Evolutionary conservation across 1,140 invertebrate genomes (phyloP).

Genomic region (Saccostrea glomerata): DNA sequence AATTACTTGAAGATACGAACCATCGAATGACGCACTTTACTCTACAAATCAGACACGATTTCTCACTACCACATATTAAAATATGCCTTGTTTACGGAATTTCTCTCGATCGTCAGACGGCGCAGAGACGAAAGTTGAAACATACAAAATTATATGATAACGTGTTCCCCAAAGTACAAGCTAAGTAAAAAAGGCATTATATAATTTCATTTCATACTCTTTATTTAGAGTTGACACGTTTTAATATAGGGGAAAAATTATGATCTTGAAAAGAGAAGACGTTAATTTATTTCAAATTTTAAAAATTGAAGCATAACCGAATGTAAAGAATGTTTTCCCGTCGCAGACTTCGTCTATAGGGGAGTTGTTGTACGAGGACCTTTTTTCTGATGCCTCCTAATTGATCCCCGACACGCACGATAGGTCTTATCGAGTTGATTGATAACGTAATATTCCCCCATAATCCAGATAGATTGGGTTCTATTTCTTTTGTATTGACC

Average conservation of each 20-base stretch:
- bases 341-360: neutral
- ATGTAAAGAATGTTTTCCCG: neutral
- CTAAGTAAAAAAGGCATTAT: neutral
- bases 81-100: constrained; percentile 22
- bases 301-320: neutral
- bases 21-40: constrained; percentile 3
- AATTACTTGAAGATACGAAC: constrained; percentile 29
- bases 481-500: constrained; percentile 34
- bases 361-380: constrained; percentile 9
- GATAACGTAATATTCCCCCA: constrained; percentile 34
- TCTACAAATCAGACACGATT: constrained; percentile 33
- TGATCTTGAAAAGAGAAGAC: neutral
- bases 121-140: constrained; percentile 12
- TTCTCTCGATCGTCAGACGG: constrained; percentile 12
- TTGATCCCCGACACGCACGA: constrained; percentile 36
- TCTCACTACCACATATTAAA: constrained; percentile 11
- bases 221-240: neutral
- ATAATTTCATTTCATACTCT: neutral
- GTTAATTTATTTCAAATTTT: neutral
- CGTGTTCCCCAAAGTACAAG: neutral
- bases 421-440: constrained; percentile 27
- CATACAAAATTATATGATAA: constrained; percentile 11
- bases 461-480: constrained; percentile 36
- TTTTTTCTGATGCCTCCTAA: constrained; percentile 28
- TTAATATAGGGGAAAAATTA: neutral